A percentile compares a stretch with the other conserved stretches of the same genome.
Conservation (phyloP, 2,113 vertebrate genomes). For the Phylloscopus trochilus region DNA sequence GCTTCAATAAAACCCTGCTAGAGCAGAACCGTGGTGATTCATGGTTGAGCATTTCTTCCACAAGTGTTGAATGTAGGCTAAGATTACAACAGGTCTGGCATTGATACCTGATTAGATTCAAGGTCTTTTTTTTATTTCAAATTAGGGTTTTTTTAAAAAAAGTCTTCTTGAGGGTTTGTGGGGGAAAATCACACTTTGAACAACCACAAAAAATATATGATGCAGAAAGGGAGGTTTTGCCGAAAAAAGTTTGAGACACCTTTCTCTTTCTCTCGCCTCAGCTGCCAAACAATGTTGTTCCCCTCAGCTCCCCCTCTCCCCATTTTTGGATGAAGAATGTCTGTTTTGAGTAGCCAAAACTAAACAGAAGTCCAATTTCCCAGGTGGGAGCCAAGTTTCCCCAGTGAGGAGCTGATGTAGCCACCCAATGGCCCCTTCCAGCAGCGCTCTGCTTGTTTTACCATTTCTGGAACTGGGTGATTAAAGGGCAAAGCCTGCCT, state of each 20-base stretch:
- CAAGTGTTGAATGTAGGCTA: neutral
- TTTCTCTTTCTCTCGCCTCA: neutral
- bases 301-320: neutral
- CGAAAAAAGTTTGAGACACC: neutral
- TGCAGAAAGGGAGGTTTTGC: neutral
- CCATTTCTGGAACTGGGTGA: neutral
- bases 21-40: neutral
- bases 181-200: neutral
- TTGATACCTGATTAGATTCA: neutral
- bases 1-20: neutral
- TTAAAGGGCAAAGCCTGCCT: conserved; percentile 9
- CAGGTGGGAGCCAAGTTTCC: neutral
- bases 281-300: neutral
- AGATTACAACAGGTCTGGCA: neutral
- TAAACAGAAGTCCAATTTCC: neutral
- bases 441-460: accelerated
- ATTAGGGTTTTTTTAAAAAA: accelerated
- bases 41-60: neutral
- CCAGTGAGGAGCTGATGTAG: neutral
- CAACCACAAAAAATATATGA: neutral
- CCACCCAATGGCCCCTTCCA: neutral
- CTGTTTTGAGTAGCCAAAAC: neutral
- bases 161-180: neutral
- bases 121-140: neutral
- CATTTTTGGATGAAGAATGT: neutral